These are phyloP conservation scores for Nyctibius grandis DNA, from an alignment of 2,797 vertebrate genomes.

Conservation along the genomic window DNA sequence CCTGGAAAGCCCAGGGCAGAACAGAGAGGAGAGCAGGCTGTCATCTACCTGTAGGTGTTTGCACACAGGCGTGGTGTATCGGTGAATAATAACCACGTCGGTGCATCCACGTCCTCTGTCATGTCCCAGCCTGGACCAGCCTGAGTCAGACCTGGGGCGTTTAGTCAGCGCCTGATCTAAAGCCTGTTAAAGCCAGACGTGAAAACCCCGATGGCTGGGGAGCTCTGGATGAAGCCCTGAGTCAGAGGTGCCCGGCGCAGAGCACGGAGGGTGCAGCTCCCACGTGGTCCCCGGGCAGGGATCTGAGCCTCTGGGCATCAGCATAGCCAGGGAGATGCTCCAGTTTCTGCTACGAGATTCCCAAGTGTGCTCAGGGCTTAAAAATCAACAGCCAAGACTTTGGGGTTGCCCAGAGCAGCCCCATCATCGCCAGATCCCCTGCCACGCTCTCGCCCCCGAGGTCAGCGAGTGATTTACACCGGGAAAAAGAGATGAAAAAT, in stretches of 20 bases:
- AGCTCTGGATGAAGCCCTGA: background rate
- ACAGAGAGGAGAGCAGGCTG: background rate
- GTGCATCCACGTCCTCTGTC: background rate
- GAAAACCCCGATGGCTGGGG: rapidly evolving
- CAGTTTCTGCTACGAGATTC: background rate
- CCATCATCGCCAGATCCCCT: background rate
- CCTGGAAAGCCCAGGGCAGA: background rate
- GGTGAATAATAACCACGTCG: background rate
- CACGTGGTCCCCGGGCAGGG: rapidly evolving
- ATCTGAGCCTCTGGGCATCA: rapidly evolving
- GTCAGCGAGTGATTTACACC: background rate
- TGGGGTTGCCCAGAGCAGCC: background rate
- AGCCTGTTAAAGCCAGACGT: background rate
- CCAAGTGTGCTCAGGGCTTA: background rate
- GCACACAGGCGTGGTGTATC: background rate
- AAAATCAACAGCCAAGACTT: background rate
- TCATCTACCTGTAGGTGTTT: background rate
- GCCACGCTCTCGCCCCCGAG: background rate
- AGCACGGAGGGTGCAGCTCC: background rate
- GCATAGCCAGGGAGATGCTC: background rate
- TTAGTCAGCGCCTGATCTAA: background rate
- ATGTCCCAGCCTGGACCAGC: background rate
- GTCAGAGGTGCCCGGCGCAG: background rate
- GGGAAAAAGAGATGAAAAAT: background rate
- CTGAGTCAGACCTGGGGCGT: background rate